These are phyloP conservation scores for Medauroidea extradentata DNA, from an alignment of 1,140 invertebrate species.

Conservation along the genomic window DNA sequence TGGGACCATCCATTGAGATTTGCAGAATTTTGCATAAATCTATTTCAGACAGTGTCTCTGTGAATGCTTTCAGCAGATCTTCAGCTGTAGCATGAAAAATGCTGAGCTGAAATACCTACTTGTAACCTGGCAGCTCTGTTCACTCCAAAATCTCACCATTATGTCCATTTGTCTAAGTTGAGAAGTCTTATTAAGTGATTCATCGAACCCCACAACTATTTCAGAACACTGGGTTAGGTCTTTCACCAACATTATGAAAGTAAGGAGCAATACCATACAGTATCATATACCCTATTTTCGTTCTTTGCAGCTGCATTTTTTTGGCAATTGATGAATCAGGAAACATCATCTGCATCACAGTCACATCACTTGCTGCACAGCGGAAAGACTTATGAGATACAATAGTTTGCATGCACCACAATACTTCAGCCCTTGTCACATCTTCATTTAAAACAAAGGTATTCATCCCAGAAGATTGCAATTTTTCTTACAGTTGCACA, in stretches of 20 bases:
- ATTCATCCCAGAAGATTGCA: too few species aligned
- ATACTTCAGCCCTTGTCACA: too few species aligned
- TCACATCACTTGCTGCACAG: slow-evolving; percentile 15
- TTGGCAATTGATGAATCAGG: slow-evolving; percentile 17
- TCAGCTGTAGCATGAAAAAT: slow-evolving; percentile 18
- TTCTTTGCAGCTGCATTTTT: slow-evolving; percentile 23
- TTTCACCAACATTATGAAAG: slow-evolving; percentile 18
- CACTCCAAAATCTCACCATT: slow-evolving; percentile 16
- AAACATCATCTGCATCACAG: slow-evolving; percentile 22
- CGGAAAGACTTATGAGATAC: slow-evolving; percentile 13
- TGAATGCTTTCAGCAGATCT: slow-evolving; percentile 19
- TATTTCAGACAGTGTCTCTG: neutral
- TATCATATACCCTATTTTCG: slow-evolving; percentile 20
- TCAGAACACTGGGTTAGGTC: slow-evolving; percentile 5
- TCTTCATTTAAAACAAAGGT: too few species aligned
- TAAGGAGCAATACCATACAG: slow-evolving; percentile 21
- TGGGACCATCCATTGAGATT: slow-evolving; percentile 16
- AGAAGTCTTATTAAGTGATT: slow-evolving; percentile 16
- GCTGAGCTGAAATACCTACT: slow-evolving; percentile 20
- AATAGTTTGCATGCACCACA: too few species aligned
- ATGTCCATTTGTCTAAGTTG: slow-evolving; percentile 17
- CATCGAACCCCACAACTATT: slow-evolving; percentile 16
- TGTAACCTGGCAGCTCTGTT: slow-evolving; percentile 6
- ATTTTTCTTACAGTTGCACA: too few species aligned
- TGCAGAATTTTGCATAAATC: slow-evolving; percentile 9